Evolutionary conservation across 30 jellyfish, hydroid and myxozoan genomes (phyloP).

Genomic region (Aurelia coerulea): DNA sequence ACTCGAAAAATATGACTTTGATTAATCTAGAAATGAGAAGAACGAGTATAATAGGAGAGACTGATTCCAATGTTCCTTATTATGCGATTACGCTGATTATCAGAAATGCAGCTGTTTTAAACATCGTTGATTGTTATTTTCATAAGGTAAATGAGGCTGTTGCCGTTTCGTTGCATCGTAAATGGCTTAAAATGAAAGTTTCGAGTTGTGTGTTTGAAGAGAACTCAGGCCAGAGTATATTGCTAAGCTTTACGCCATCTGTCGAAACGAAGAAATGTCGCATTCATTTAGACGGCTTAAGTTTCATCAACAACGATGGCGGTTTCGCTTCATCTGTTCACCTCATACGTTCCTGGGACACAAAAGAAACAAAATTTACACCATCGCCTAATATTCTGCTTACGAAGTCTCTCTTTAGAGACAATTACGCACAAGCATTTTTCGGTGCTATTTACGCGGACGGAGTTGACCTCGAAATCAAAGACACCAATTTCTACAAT

Average conservation of each 20-base stretch:
- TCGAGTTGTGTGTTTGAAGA: slow-evolving; percentile 31
- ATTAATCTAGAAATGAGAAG: slow-evolving; percentile 27
- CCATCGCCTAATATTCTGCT: slow-evolving; percentile 35
- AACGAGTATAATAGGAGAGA: slow-evolving; percentile 44
- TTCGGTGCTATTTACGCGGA: slow-evolving; percentile 97
- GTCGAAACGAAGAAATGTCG: slow-evolving; percentile 24
- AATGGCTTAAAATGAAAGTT: slow-evolving; percentile 21
- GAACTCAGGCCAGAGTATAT: slow-evolving; percentile 82
- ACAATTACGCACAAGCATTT: slow-evolving; percentile 81
- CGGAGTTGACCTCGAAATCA: slow-evolving; percentile 58
- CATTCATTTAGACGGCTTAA: slow-evolving; percentile 16
- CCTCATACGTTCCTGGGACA: slow-evolving; percentile 24
- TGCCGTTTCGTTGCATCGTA: slow-evolving; percentile 61
- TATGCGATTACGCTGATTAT: slow-evolving; percentile 68
- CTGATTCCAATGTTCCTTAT: slow-evolving; percentile 41
- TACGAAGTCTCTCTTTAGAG: slow-evolving; percentile 33
- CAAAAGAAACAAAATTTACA: not conserved
- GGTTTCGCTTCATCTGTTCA: slow-evolving; percentile 90
- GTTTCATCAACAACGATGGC: slow-evolving; percentile 69
- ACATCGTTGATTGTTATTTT: slow-evolving; percentile 49
- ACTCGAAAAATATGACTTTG: slow-evolving; percentile 38
- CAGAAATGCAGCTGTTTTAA: slow-evolving; percentile 22
- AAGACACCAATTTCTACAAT: slow-evolving; percentile 35
- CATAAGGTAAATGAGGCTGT: slow-evolving; percentile 70
- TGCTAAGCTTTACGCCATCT: slow-evolving; percentile 58